These are phyloP conservation scores for Varanus salvator DNA, from an alignment of 2,113 vertebrate species.

Conservation along the genomic window DNA sequence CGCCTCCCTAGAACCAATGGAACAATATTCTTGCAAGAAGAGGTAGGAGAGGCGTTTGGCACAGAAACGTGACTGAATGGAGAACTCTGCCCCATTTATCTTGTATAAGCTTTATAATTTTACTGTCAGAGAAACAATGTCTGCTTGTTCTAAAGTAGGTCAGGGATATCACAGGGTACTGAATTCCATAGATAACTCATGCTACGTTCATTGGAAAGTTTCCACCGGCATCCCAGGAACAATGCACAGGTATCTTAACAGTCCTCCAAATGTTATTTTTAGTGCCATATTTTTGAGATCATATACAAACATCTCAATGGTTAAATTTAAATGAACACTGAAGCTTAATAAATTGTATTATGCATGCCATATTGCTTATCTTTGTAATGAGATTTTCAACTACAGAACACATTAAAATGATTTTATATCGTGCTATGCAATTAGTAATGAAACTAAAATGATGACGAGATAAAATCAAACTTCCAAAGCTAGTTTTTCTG, in stretches of 20 bases:
- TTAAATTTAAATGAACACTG: constrained; percentile 28
- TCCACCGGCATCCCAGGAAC: constrained; percentile 32
- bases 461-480: constrained; percentile 62
- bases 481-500: constrained; percentile 54
- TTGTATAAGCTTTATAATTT: neutral
- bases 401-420: constrained; percentile 54
- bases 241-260: neutral
- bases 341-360: constrained; percentile 35
- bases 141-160: neutral
- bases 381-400: constrained; percentile 65
- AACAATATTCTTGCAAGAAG: neutral
- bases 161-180: neutral
- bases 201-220: neutral
- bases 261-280: constrained; percentile 36
- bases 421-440: constrained; percentile 56
- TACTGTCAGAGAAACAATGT: neutral
- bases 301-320: constrained; percentile 23
- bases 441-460: constrained; percentile 46
- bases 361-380: constrained; percentile 48
- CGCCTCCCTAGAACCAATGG: neutral
- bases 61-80: neutral
- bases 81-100: neutral
- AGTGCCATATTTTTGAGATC: constrained; percentile 33
- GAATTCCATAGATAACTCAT: neutral
- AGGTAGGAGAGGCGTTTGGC: neutral